phyloP scores from a whole-genome alignment of 2,797 vertebrate species.

The Danio albolineatus region DNA sequence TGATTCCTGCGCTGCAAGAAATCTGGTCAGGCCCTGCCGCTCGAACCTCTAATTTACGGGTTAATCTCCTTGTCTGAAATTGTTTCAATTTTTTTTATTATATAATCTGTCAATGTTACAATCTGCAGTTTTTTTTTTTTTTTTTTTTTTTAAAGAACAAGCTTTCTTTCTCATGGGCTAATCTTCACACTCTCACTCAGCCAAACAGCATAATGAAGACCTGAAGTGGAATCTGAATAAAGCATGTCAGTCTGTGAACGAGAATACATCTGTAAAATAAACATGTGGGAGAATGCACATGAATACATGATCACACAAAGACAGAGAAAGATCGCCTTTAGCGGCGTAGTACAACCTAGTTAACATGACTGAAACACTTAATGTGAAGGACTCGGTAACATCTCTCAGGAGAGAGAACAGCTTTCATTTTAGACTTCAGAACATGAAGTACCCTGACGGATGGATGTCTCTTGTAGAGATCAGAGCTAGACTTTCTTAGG shows the following conservation, averaged over 20 bases:
- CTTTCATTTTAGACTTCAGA: constrained; percentile 40
- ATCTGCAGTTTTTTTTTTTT: too few relatives aligned
- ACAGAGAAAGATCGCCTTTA: constrained; percentile 18
- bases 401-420: constrained; percentile 9
- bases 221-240: neutral
- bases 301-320: neutral
- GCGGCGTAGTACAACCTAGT: constrained; percentile 32
- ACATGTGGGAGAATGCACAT: neutral
- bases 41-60: too few relatives aligned
- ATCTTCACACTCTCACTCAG: neutral
- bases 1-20: too few relatives aligned
- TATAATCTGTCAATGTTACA: too few relatives aligned
- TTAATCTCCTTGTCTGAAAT: too few relatives aligned
- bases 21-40: too few relatives aligned
- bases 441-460: constrained; percentile 10
- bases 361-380: constrained; percentile 19
- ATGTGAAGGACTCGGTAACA: constrained; percentile 27
- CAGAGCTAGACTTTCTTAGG: constrained; percentile 20
- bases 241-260: neutral
- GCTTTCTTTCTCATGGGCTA: neutral
- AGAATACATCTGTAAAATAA: constrained; percentile 25
- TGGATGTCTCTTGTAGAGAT: constrained; percentile 20
- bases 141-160: neutral
- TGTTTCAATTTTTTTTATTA: neutral
- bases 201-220: neutral